A percentile compares a stretch with the other conserved stretches of the same genome.
Evolutionary conservation across 2,888 invertebrate species (phyloP).

Genomic region (Harpalus rufipes): DNA sequence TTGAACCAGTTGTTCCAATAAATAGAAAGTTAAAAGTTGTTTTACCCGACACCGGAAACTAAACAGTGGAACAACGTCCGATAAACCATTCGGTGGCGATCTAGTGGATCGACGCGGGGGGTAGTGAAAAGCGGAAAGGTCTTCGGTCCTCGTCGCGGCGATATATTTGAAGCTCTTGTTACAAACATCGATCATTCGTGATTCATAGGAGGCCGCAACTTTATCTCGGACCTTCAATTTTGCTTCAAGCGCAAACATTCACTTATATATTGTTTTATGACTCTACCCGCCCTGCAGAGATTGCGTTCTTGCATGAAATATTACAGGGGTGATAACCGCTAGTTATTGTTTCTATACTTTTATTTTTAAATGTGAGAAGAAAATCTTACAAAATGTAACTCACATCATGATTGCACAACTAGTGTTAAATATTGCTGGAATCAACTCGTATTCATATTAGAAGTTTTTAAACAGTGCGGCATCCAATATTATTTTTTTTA

Average conservation of each 20-base stretch:
- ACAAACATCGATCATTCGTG: slow-evolving; percentile 64
- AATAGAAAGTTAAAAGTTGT: slow-evolving; percentile 51
- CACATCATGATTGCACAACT: no score
- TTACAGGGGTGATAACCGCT: slow-evolving; percentile 10
- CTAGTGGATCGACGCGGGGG: slow-evolving; percentile 11
- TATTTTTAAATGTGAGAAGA: slow-evolving; percentile 3
- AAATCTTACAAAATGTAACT: no score
- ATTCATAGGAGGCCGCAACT: slow-evolving; percentile 62
- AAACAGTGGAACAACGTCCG: slow-evolving; percentile 38
- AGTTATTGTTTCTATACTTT: slow-evolving; percentile 48
- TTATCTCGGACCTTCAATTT: slow-evolving; percentile 64
- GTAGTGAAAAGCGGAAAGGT: slow-evolving; percentile 37
- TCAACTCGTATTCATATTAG: no score
- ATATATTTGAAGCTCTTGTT: slow-evolving; percentile 59
- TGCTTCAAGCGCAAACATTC: slow-evolving; percentile 58
- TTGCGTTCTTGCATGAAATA: slow-evolving; percentile 43
- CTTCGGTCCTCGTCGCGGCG: slow-evolving; percentile 50
- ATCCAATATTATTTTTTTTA: no score
- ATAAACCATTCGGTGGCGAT: slow-evolving; percentile 36
- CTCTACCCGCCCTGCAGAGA: slow-evolving; percentile 10
- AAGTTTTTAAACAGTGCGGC: no score
- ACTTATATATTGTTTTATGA: slow-evolving; percentile 62
- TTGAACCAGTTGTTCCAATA: slow-evolving; percentile 30
- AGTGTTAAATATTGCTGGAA: no score
- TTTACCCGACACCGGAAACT: slow-evolving; percentile 33